Base-by-base conservation (phyloP, 2,113 vertebrate species). In the Antennarius striatus region DNA sequence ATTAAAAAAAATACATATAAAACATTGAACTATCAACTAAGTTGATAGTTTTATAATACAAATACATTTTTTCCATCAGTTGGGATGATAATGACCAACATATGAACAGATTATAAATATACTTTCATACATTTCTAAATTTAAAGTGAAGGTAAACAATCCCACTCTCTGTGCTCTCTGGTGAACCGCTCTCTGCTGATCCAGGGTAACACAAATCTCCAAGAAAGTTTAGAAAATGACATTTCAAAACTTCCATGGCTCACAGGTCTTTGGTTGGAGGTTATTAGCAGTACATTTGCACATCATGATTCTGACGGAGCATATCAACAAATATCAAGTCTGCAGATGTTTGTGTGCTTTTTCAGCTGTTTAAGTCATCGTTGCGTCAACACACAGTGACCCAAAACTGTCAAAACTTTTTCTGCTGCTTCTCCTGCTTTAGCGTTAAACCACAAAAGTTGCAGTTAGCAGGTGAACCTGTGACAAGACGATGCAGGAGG, bases 381-480 rank as follows among this genome's bases (percentile, higher is more conserved):
- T 7, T 4, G 32, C 58, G 77, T 83, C 72, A 52, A 47, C 17
- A 17, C 40, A 59, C 65, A 3, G 68, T 42, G 73, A 83, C 84
- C 84, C 63, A 67, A 86, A 88, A 86, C 79, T 86, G 86, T 86
- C 86, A 84, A 17, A 32, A 48, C 56, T 42, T 63, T 50, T 62
- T 17, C 68, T 57, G 43, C 70, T 39, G 56, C 10, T 6, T 54
- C 63, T 68, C 46, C 43, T 75, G 63, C 32, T 36, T 54, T 53
- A 42, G 60, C 16, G 16, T 52, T 46, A 68, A 77, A 72, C 62
- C 54, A 58, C 29, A 13, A 68, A 63, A 2, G 32, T 36, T 36
- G 3, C 1, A 36, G 46, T 75, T 75, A 67, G 30, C 32, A 47
- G 28, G 40, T 29, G 36, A 71, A 70, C 39, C 50, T 61, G 57